Percentiles rank a stretch among this genome's conserved stretches.
phyloP scores from a whole-genome alignment of 2,888 invertebrate genomes.

The Druceiella hillmani region DNA sequence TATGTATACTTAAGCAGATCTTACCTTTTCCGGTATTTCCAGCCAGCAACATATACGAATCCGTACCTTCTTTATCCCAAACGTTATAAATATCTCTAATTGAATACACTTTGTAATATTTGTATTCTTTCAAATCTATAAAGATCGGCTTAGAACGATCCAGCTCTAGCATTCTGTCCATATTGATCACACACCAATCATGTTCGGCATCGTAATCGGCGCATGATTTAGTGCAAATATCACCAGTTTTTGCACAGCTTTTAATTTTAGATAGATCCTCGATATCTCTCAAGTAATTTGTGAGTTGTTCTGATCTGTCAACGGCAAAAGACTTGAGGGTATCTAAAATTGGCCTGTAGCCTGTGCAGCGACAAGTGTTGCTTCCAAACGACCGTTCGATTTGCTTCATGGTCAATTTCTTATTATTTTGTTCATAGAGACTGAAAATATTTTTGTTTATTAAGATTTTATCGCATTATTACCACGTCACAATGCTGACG shows the following conservation, averaged over 20 bases:
- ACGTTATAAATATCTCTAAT: conserved; percentile 44
- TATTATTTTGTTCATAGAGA: no score
- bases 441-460: no score
- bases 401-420: conserved; percentile 56
- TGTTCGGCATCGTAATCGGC: conserved; percentile 30
- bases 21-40: conserved; percentile 70
- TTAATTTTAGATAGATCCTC: conserved; percentile 34
- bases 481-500: no score
- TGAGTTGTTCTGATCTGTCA: conserved; percentile 52
- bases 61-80: conserved; percentile 36
- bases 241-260: conserved; percentile 23
- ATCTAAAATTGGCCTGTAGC: conserved; percentile 71
- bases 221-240: conserved; percentile 32
- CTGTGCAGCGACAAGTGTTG: conserved; percentile 77
- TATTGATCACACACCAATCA: conserved; percentile 33
- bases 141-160: conserved; percentile 33
- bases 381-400: conserved; percentile 70
- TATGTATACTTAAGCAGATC: no score
- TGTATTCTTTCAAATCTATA: conserved; percentile 41
- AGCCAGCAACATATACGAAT: conserved; percentile 55
- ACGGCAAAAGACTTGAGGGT: conserved; percentile 67
- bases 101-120: conserved; percentile 46
- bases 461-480: no score
- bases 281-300: conserved; percentile 45
- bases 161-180: conserved; percentile 13